A percentile compares a stretch with the other conserved stretches of the same genome.
Conservation (phyloP, 2,797 vertebrate species). For the Ceyx erithaca region DNA sequence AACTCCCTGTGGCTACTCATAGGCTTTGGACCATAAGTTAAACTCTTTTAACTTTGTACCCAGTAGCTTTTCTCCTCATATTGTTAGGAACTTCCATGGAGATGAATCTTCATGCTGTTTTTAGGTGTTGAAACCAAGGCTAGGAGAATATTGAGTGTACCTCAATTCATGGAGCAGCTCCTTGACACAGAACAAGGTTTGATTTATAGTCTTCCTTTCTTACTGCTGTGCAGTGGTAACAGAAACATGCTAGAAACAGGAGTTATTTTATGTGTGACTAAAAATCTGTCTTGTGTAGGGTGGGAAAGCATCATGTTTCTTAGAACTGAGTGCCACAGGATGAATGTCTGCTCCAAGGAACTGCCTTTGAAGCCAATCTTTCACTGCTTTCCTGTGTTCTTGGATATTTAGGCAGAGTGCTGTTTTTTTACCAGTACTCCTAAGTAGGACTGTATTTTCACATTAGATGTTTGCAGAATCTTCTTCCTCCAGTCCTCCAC, state of each 20-base stretch:
- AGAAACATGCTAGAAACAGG: neutral
- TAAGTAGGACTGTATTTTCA: neutral
- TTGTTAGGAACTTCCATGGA: neutral
- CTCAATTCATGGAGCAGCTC: neutral
- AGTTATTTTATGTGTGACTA: neutral
- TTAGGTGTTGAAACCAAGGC: neutral
- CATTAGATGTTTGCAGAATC: neutral
- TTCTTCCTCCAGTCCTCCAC: fast-evolving
- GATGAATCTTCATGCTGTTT: neutral
- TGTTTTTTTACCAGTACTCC: neutral
- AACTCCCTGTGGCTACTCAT: neutral
- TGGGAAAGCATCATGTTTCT: slow-evolving; percentile 8
- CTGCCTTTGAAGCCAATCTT: neutral
- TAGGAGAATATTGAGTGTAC: neutral
- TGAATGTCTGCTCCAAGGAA: neutral
- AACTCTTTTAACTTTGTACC: neutral
- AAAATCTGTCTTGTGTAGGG: neutral
- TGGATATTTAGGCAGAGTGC: neutral
- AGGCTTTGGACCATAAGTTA: neutral
- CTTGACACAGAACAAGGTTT: neutral
- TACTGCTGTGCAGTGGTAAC: neutral
- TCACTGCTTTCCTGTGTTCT: neutral
- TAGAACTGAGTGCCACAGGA: neutral
- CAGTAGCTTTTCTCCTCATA: neutral
- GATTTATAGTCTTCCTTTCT: neutral